phyloP scores from a whole-genome alignment of 2,113 vertebrate species.

The Chaetops frenatus region DNA sequence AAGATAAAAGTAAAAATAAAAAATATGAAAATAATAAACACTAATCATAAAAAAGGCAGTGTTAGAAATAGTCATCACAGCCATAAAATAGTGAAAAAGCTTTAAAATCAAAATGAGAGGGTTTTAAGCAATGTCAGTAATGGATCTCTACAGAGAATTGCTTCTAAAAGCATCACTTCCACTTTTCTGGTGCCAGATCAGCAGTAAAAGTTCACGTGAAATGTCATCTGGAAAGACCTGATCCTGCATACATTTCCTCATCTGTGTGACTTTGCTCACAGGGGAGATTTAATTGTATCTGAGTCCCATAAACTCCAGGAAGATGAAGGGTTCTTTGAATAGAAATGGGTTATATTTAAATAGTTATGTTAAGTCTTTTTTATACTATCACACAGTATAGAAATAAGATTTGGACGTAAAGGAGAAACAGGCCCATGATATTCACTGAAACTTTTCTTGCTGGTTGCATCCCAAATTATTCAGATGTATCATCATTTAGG shows the following conservation, averaged over 20 bases:
- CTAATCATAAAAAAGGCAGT: background rate
- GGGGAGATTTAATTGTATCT: conserved; percentile 16
- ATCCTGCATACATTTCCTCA: conserved; percentile 14
- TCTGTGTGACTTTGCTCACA: conserved; percentile 7
- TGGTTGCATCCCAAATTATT: background rate
- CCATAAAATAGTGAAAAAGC: conserved; percentile 27
- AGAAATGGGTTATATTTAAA: conserved; percentile 15
- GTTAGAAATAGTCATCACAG: conserved; percentile 17
- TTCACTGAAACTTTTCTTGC: background rate
- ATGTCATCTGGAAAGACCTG: conserved; percentile 42
- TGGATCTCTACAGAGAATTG: conserved; percentile 31
- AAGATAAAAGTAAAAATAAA: conserved; percentile 21
- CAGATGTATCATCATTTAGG: background rate
- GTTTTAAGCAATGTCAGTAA: conserved; percentile 27
- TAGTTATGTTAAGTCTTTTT: background rate
- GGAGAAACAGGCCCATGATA: background rate
- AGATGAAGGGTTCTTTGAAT: background rate
- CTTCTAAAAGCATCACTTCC: conserved; percentile 50
- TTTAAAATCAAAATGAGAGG: conserved; percentile 21
- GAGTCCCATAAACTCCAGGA: background rate
- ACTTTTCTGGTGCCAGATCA: conserved; percentile 50
- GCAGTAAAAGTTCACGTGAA: conserved; percentile 13
- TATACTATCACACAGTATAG: background rate
- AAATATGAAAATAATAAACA: background rate
- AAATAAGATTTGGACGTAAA: background rate